Evolutionary conservation across 2,888 invertebrate species (phyloP).

Genomic region (Calameuta filiformis): DNA sequence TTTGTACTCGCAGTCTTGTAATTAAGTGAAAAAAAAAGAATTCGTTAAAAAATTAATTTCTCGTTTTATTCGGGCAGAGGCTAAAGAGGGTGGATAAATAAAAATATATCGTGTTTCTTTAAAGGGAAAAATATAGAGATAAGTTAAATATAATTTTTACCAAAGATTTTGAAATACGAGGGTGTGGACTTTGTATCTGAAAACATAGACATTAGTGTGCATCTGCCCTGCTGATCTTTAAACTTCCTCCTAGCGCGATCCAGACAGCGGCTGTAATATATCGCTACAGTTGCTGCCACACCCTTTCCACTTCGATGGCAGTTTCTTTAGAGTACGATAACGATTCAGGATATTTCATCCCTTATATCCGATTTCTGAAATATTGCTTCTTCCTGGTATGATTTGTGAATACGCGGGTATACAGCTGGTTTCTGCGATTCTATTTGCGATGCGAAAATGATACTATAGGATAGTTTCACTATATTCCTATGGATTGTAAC

Average conservation of each 20-base stretch:
- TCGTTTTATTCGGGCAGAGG: not conserved
- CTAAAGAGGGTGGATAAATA: no score
- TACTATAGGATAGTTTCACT: not conserved
- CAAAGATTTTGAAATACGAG: not conserved
- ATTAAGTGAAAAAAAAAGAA: not conserved
- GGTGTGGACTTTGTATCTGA: not conserved
- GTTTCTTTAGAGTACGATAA: not conserved
- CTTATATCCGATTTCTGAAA: conserved; percentile 2
- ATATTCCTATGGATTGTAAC: not conserved
- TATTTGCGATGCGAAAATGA: not conserved
- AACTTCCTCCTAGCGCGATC: not conserved
- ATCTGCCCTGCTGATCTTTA: not conserved
- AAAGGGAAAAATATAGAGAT: not conserved
- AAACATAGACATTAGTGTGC: not conserved
- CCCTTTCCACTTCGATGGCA: not conserved
- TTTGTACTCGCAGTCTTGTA: not conserved
- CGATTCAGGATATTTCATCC: conserved; percentile 3
- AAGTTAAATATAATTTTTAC: not conserved
- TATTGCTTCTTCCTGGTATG: conserved; percentile 5
- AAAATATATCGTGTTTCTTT: not conserved
- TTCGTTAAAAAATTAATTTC: not conserved
- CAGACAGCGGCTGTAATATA: conserved; percentile 3
- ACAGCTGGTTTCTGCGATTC: not conserved
- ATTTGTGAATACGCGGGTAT: conserved; percentile 12
- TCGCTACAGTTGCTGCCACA: conserved; percentile 3